Evolutionary conservation across 2,888 invertebrate genomes (phyloP), one percentile per base, ranked within the genome.

Genomic region (Cylloceria caligata): DNA sequence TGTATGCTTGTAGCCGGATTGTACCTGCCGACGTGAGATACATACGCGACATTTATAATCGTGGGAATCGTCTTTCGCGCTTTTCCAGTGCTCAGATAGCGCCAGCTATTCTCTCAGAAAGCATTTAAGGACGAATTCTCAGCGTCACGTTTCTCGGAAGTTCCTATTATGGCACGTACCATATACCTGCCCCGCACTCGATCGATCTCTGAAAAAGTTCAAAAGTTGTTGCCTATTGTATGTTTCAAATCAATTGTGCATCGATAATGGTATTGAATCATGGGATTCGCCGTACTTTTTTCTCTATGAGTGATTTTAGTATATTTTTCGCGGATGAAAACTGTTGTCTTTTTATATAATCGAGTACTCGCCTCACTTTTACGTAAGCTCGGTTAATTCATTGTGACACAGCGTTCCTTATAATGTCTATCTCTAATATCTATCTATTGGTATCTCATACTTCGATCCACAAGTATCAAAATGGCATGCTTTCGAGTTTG

Each of bases 401-500:
- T 19, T 47, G 4, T 5, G 19, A 5, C 21, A n/a, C n/a, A 11
- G 21, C 9, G 49, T 21, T 21, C 2, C 24, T 52, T 13, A 11
- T 52, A 11, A 52, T 21, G 3, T 42, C 2, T 52, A n/a, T n/a
- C n/a, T n/a, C n/a, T n/a, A n/a, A n/a, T n/a, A n/a, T n/a, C n/a
- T n/a, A n/a, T 21, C 9, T 24, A 49, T 6, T 49, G 11, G 7
- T 52, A 52, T 19, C 21, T 16, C 36, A 0, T 13, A 27, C 7
- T 60, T 9, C 4, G 9, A 16, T 19, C 19, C 34, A 19, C 11
- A 21, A 11, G 21, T 52, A 36, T 62, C 36, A 39, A 21, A 62
- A 62, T 11, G 60, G 36, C 60, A 62, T 36, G 60, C 36, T 19
- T 19, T 0, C 16, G 19, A 19, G 34, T 36, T 62, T 36, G 60